These are phyloP conservation scores for Lycodopsis pacificus DNA, from an alignment of 2,797 vertebrate genomes.

Conservation along the genomic window DNA sequence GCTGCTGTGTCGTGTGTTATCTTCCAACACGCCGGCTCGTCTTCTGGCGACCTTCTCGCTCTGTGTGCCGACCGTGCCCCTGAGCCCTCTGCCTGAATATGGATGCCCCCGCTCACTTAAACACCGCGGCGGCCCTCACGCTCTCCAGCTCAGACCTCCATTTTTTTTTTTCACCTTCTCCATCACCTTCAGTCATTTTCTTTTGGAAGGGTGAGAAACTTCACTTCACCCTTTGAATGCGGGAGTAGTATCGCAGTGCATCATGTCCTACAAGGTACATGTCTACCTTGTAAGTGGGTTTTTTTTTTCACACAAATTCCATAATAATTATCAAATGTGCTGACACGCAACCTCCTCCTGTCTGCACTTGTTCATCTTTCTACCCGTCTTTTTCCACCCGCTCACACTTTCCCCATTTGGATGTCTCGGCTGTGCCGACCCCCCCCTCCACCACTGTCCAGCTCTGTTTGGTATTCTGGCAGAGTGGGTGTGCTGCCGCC, in stretches of 20 bases:
- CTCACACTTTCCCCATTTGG: constrained; percentile 7
- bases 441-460: constrained; percentile 19
- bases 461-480: constrained; percentile 66
- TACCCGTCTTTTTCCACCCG: constrained; percentile 11
- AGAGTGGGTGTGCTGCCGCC: constrained; percentile 48
- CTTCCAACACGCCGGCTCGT: constrained; percentile 46
- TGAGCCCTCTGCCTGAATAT: constrained; percentile 75
- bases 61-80: constrained; percentile 65
- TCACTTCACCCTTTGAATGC: constrained; percentile 25
- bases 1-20: constrained; percentile 44
- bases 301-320: constrained; percentile 10
- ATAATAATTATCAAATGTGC: not conserved
- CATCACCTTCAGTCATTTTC: constrained; percentile 56
- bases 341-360: not conserved
- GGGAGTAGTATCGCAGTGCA: constrained; percentile 19
- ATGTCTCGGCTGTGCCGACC: constrained; percentile 13
- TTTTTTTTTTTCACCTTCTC: constrained; percentile 68
- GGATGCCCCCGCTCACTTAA: constrained; percentile 68
- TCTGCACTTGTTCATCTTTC: not conserved
- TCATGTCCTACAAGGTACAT: not conserved
- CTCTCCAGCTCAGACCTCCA: constrained; percentile 21
- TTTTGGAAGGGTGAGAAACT: constrained; percentile 45
- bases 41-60: constrained; percentile 71
- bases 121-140: constrained; percentile 50
- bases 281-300: not conserved